Conservation (phyloP, 1,140 invertebrate genomes). For the Papilio polyxenes region DNA sequence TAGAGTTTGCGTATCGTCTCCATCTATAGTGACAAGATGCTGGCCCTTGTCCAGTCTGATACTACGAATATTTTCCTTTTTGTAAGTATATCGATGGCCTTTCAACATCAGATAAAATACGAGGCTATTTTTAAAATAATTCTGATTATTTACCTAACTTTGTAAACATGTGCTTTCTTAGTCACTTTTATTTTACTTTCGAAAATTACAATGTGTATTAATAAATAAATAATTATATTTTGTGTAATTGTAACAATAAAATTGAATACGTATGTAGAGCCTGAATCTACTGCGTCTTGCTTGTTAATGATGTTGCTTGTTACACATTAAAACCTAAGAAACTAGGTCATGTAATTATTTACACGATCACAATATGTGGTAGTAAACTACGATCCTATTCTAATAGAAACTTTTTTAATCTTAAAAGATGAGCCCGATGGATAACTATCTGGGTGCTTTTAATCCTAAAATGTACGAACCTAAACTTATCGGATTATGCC, state of each 20-base stretch:
- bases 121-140: background rate
- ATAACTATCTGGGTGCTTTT: background rate
- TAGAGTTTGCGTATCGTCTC: slow-evolving; percentile 19
- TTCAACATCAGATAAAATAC: background rate
- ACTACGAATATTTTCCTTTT: background rate
- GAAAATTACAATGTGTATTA: too few species aligned
- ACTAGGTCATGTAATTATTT: background rate
- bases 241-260: background rate
- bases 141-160: background rate
- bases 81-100: background rate
- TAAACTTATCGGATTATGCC: background rate
- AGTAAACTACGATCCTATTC: background rate
- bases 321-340: background rate
- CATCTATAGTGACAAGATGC: slow-evolving; percentile 28
- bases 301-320: background rate
- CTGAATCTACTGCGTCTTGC: background rate
- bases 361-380: background rate
- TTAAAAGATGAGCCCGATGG: background rate
- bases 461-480: background rate
- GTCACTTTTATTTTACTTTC: background rate
- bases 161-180: background rate
- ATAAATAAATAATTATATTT: background rate
- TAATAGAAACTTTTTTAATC: background rate
- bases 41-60: slow-evolving; percentile 25
- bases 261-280: background rate